Percentiles rank a stretch among this genome's conserved stretches.
Conservation (phyloP, 2,888 invertebrate species). For the Ochropleura plecta region DNA sequence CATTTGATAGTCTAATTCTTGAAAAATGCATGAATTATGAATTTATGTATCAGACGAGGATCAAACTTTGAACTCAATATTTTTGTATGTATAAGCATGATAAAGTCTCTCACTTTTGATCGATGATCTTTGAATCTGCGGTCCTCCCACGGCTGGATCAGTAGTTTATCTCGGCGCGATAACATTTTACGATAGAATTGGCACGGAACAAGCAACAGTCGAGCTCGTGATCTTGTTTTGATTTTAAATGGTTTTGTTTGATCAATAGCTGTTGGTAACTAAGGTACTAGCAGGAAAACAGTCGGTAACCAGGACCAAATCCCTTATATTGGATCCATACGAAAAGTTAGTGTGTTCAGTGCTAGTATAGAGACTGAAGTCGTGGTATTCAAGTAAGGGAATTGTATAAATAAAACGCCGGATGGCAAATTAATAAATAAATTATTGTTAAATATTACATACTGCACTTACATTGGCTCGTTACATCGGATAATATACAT, state of each 20-base stretch:
- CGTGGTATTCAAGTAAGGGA: neutral
- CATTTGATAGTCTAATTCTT: no score
- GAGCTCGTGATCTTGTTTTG: constrained; percentile 52
- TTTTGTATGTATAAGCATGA: constrained; percentile 11
- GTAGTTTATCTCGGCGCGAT: constrained; percentile 93
- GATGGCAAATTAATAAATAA: constrained; percentile 90
- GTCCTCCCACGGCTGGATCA: constrained; percentile 93
- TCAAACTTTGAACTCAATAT: neutral
- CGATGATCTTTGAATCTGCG: constrained; percentile 93
- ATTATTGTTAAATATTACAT: constrained; percentile 90
- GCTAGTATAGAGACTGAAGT: neutral
- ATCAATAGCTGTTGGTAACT: constrained; percentile 52
- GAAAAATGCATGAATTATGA: no score
- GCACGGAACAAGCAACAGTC: constrained; percentile 51
- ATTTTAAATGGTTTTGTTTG: constrained; percentile 26
- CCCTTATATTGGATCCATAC: constrained; percentile 9
- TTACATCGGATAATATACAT: constrained; percentile 87
- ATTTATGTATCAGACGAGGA: no score
- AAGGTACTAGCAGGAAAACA: constrained; percentile 11
- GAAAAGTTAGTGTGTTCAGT: neutral
- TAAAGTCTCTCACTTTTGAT: constrained; percentile 89
- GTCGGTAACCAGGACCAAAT: constrained; percentile 24
- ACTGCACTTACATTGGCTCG: constrained; percentile 89
- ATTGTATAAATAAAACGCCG: constrained; percentile 72
- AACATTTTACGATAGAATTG: constrained; percentile 85